Conservation (phyloP, 2,797 vertebrate species). For the Coregonus suidteri region DNA sequence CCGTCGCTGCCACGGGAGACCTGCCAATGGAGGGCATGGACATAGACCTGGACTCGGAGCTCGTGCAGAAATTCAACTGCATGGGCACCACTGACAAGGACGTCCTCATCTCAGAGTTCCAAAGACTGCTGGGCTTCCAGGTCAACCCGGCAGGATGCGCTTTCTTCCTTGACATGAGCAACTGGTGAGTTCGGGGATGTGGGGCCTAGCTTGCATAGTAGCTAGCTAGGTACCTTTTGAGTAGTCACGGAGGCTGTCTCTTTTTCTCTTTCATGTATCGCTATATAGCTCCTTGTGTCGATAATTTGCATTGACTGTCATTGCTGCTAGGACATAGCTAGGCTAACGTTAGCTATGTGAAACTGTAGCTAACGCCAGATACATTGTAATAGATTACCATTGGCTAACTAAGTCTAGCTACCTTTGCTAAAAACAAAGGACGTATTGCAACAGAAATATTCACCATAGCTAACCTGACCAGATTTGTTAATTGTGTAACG, state of each 20-base stretch:
- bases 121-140: constrained; percentile 94
- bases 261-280: not conserved
- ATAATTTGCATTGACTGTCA: not conserved
- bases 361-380: too few species aligned
- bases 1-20: constrained; percentile 69
- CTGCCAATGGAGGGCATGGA: constrained; percentile 93
- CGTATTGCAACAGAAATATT: too few species aligned
- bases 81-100: constrained; percentile 97
- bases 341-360: too few species aligned
- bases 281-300: not conserved
- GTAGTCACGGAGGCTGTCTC: not conserved
- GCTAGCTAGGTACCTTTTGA: constrained; percentile 18
- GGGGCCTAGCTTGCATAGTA: constrained; percentile 48
- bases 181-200: constrained; percentile 88
- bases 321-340: not conserved
- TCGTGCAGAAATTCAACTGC: constrained; percentile 99
- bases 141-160: constrained; percentile 95
- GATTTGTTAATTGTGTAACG: too few species aligned
- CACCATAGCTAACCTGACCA: too few species aligned
- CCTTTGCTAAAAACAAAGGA: too few species aligned
- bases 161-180: constrained; percentile 99
- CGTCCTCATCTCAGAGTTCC: constrained; percentile 95
- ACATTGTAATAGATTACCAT: too few species aligned
- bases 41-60: constrained; percentile 95
- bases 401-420: too few species aligned